phyloP scores from a whole-genome alignment of 2,797 vertebrate species.

The Sciurus carolinensis region DNA sequence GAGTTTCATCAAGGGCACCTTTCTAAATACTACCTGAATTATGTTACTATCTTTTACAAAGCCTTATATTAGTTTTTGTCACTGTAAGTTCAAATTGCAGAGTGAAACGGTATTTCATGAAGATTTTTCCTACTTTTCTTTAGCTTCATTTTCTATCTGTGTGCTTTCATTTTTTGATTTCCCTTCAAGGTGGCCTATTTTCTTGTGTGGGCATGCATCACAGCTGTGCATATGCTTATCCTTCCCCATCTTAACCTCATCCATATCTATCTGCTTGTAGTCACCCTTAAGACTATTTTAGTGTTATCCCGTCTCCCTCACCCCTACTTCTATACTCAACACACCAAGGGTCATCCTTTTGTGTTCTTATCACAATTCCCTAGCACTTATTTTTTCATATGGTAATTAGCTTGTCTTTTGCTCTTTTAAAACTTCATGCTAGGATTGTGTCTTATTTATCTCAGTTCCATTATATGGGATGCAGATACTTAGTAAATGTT shows the following conservation, averaged over 20 bases:
- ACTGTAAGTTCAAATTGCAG: not conserved
- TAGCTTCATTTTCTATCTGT: not conserved
- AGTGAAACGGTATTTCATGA: not conserved
- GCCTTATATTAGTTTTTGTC: conserved; percentile 54
- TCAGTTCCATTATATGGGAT: not conserved
- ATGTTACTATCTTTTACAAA: conserved; percentile 26
- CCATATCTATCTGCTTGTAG: not conserved
- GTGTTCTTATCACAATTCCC: not conserved
- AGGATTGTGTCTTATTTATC: conserved; percentile 17
- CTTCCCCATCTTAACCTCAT: not conserved
- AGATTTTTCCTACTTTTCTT: not conserved
- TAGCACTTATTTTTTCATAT: not conserved
- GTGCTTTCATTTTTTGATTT: not conserved
- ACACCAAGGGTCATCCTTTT: not conserved
- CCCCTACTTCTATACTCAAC: not conserved
- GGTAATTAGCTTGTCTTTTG: not conserved
- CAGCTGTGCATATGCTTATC: not conserved
- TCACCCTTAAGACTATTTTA: not conserved
- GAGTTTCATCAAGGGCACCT: not conserved
- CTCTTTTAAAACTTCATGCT: not conserved
- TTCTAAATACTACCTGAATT: not conserved
- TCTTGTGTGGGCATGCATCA: not conserved
- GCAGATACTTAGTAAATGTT: conserved; percentile 51
- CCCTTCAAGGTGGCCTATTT: not conserved
- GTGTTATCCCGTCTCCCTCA: not conserved